Base-by-base conservation (phyloP, 2,888 invertebrate species). In the Cataglyphis cursor region DNA sequence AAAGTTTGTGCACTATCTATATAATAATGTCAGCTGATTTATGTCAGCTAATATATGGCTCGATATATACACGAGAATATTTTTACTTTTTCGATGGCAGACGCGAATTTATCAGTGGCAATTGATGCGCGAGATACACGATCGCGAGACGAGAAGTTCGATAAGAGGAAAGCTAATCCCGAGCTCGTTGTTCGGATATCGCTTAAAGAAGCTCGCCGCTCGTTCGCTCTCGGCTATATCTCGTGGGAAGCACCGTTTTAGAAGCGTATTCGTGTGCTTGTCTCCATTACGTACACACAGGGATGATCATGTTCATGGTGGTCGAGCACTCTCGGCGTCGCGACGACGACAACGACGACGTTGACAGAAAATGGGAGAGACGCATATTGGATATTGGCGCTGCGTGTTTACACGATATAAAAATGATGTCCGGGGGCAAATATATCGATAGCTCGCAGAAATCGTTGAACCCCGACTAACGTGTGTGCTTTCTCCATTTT, bases 171-270 rank as follows among this genome's bases (percentile, higher is more conserved):
- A 87, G 84, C 84, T 85, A 76, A 85, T 66, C 85, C 85, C 82
- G 81, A 54, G 54, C 84, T 86, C 82, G 85, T 81, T 83, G 87
- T 85, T 89, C 87, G 78, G 28, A 62, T 41, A 31, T 76, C 81
- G 28, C 62, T n/a, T 10, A 64, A 81, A 38, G 62, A 62, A 62
- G 54, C 41, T 41, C 41, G 41, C 38, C 9, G 38, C 38, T 9
- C 78, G 57, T 62, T 74, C 81, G 85, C 86, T 76, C 62, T 62
- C 54, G 84, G 85, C 87, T 88, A 83, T 90, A 90, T 90, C 90
- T 85, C 88, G 90, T 90, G 89, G 88, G 88, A 90, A 90, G 89
- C 84, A 76, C 81, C 85, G 84, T 72, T 48, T 81, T 84, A 62
- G 87, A 78, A 70, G 66, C 65, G 75, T 54, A 75, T 66, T 84